Base-by-base conservation (phyloP, 2,888 invertebrate genomes). In the Sisyra terminalis region DNA sequence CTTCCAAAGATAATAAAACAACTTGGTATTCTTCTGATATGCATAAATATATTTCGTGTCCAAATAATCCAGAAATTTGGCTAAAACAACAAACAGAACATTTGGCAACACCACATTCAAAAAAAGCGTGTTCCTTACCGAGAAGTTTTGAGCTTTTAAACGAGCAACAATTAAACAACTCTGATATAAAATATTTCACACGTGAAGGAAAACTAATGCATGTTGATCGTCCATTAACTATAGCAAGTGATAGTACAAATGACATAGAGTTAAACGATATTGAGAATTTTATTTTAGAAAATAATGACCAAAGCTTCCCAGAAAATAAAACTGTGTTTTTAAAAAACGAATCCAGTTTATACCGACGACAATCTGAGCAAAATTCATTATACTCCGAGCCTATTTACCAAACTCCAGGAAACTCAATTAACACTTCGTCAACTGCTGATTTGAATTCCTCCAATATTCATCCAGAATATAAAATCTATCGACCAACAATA, bases 61-160 rank as follows among this genome's bases (percentile, higher is more conserved):
- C 42, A 10, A 79, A 73, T 17, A 65, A 71, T 4, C 78, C 78
- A 3, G 75, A 77, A 43, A 73, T 78, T 45, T 81, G 81, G 80
- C 56, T 80, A 16, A 78, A 76, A 49, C 73, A 78, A 43, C 76
- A 81, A 50, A 73, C 74, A 49, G 75, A 76, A 50, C 76, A 78
- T 53, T 66, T 83, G 43, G 78, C 75, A 38, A 73, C 73, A 3
- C 71, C 73, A 1, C 67, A 71, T 42, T 67, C 68, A 42, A 72
- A 74, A 54, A 85, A 85, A 57, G 77, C 81, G 10, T 85, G 83
- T 15, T 84, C 84, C 1, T 58, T 85, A 43, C 84, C 85, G 0
- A 67, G 85, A 50, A 83, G 83, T 52, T 85, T 85, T 52, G 83
- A 83, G 60, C 67, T 73, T 2, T 67, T 73, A 2, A 69, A 68